Evolutionary conservation across 2,888 invertebrate genomes (phyloP), one percentile per base, ranked within the genome.

Genomic region (Ophioninae sp.): DNA sequence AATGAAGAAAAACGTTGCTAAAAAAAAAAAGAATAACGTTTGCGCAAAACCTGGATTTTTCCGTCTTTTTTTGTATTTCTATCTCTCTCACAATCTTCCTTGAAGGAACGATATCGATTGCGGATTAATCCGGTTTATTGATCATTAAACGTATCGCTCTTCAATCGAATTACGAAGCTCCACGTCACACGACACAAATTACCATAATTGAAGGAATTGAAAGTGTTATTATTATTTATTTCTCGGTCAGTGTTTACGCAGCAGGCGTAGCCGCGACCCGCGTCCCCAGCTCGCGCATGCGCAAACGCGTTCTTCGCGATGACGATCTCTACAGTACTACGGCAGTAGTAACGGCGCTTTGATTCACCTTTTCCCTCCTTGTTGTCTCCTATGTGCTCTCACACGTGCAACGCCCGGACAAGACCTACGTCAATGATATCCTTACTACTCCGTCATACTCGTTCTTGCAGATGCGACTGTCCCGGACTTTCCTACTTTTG

Each of bases 341-440:
- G 22, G 20, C 22, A n/a, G 69, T 37, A 56, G 58, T 30, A 64
- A 41, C 51, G 51, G 30, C 41, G 17, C 61, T 61, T 61, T 61
- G 72, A 72, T 72, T 72, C 72, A 72, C 22, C 37, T 22, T 72
- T 61, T 61, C 44, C 13, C 51, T 44, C 68, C 8, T 39, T 13
- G 37, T 65, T 39, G 71, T 51, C 51, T 22, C 56, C 63, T 20
- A 30, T 5, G 17, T 51, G 22, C 59, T 72, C 37, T 44, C 68
- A 72, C 77, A 65, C 61, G 68, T 51, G 13, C 20, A 51, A 63
- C 63, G 30, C 69, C 68, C 71, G 67, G 79, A 65, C 83, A 82
- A 80, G 84, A 85, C 85, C 85, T 85, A 82, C 80, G 82, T 84
- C 82, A 80, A 84, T 79, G 68, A 65, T 65, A 5, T 67, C 13